Evolutionary conservation across 2,113 vertebrate species (phyloP), one percentile per base, ranked within the genome.

Genomic region (Pteruthius melanotis): DNA sequence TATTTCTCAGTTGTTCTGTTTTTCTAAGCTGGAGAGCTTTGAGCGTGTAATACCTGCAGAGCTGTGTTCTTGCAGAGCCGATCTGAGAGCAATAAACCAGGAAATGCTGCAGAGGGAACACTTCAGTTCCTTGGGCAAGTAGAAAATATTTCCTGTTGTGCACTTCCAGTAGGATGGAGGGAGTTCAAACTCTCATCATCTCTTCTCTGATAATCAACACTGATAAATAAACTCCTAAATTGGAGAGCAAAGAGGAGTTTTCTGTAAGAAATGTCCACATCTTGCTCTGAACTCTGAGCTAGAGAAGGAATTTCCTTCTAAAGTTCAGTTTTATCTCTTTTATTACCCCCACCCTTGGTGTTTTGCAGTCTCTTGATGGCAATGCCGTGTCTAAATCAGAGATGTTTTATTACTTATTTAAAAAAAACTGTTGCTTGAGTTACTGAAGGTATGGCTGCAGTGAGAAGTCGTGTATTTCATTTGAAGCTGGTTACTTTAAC

Each of bases 401-500:
- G 57, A 14, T 60, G 7, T 53, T 77, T 84, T 80, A 57, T 76
- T 37, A 22, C 39, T 91, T 82, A 31, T 31, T 59, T 93, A 77
- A 3, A 7, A 52, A 52, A 53, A 54, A 11, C 50, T 52, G 24
- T 68, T 39, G 35, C 39, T 20, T 30, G 70, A 77, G 54, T 70
- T 85, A 22, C n/a, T 82, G 17, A 70, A 88, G 93, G 92, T 92
- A n/a, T 16, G 12, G 23, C 64, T 77, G 6, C 10, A n/a, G 56
- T 4, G 44, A 83, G 82, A 80, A 60, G 68, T 33, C 11, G 4
- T 2, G 2, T 49, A 18, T 61, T 88, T 88, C 22, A 31, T 42
- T 92, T 78, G 59, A 94, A 86, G 13, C 39, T 26, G 31, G 65
- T 96, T 75, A 66, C 88, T 92, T 94, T 52, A 87, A 87, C 52